Evolutionary conservation across 2,113 vertebrate species (phyloP).

Genomic region (Astatoreochromis straeleni): DNA sequence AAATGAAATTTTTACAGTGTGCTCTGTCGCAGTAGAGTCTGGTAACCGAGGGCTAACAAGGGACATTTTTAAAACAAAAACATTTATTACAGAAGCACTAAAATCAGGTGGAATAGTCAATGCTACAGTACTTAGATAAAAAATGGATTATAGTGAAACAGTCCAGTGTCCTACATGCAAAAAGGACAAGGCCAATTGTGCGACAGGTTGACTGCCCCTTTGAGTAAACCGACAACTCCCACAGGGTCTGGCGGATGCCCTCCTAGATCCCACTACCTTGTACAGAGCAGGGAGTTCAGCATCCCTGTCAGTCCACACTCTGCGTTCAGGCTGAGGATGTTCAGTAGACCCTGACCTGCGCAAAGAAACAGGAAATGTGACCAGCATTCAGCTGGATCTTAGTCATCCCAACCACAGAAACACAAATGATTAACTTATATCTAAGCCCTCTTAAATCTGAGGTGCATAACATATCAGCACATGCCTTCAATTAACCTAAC

Average conservation of each 20-base stretch:
- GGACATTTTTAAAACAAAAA: not conserved
- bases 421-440: not conserved
- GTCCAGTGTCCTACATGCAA: not conserved
- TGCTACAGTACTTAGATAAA: not conserved
- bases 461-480: not conserved
- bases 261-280: not conserved
- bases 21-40: not conserved
- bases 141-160: not conserved
- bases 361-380: not conserved
- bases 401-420: not conserved
- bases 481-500: not conserved
- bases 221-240: not conserved
- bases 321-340: not conserved
- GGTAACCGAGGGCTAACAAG: not conserved
- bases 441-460: not conserved
- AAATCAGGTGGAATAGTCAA: not conserved
- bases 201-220: not conserved
- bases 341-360: not conserved
- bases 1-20: not conserved
- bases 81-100: not conserved
- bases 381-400: not conserved
- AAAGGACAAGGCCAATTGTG: not conserved
- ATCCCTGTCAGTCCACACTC: not conserved
- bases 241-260: not conserved
- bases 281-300: not conserved